phyloP scores from a whole-genome alignment of 2,888 invertebrate genomes.

The Fragum whitleyi region DNA sequence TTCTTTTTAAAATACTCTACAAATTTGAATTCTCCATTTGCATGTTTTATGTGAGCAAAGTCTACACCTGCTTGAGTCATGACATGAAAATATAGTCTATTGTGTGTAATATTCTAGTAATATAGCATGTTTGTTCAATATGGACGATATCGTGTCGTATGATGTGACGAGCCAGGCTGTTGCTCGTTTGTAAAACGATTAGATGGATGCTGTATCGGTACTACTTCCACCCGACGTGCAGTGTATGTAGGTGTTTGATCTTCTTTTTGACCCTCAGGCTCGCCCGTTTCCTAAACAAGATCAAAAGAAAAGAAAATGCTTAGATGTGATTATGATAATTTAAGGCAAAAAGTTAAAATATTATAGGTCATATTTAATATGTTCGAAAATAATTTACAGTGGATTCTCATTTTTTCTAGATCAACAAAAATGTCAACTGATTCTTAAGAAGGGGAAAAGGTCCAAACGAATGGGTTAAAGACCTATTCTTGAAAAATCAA shows the following conservation, averaged over 20 bases:
- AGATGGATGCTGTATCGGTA: background rate
- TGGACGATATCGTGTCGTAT: background rate
- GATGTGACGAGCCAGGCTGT: background rate
- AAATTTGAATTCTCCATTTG: background rate
- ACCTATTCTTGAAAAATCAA: background rate
- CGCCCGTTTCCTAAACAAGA: background rate
- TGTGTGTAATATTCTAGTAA: background rate
- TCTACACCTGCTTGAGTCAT: background rate
- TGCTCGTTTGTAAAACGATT: background rate
- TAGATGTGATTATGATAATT: background rate
- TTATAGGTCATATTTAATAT: background rate
- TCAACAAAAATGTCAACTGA: too few relatives aligned
- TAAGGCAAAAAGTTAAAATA: background rate
- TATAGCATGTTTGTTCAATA: background rate
- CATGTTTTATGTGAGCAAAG: background rate
- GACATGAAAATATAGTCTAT: too few relatives aligned
- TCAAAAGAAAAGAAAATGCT: background rate
- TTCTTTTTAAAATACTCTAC: background rate
- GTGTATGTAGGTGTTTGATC: background rate
- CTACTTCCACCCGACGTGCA: background rate
- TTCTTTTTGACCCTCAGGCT: background rate
- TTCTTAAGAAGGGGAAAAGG: too few relatives aligned
- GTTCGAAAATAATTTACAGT: too few relatives aligned
- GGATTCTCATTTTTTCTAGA: too few relatives aligned
- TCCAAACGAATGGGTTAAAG: too few relatives aligned